Base-by-base conservation (phyloP, 2,888 invertebrate genomes). In the Mystacides longicornis region DNA sequence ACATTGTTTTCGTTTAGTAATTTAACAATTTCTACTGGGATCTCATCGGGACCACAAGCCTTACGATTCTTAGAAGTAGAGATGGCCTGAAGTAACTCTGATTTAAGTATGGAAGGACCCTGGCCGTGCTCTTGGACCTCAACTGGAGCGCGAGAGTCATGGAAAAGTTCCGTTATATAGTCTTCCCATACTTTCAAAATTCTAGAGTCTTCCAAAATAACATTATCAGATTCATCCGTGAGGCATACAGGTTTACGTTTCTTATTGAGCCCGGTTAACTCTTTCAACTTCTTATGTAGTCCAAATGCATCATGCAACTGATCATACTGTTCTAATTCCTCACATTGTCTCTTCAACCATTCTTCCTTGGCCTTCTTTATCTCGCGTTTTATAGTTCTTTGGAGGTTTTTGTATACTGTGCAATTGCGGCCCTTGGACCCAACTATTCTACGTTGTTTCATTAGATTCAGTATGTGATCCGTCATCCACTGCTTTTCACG, bases 161-260 rank as follows among this genome's bases (percentile, higher is more conserved):
- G n/a, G n/a, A n/a, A n/a, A n/a, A n/a, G n/a, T 47, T 47, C n/a
- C 11, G 5, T 11, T 7, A 47, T 47, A 20, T 47, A 19, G 20
- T 47, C 47, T 47, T 47, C 47, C 47, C 47, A 47, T 20, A n/a
- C 20, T 47, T 47, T 47, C 20, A 19, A 20, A 21, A 47, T 47
- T 43, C 16, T 18, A 11, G 18, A 43, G 16, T 43, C 16, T 43
- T 43, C 43, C 43, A 43, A 43, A 18, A 7, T 7, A 19, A 47
- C 5, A n/a, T 47, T 47, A 47, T 20, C 7, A 11, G 47, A 47
- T 9, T 47, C 47, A 21, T 47, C 47, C 20, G 22, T 47, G 47
- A 47, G 47, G 18, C 47, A 47, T 19, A n/a, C 7, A 7, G 47
- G 47, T 20, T 47, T 47, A 4, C 19, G 47, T 21, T 47, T 47